Percentiles rank a stretch among this genome's conserved stretches.
Conservation (phyloP, 2,888 invertebrate genomes). For the Ctena decussata region DNA sequence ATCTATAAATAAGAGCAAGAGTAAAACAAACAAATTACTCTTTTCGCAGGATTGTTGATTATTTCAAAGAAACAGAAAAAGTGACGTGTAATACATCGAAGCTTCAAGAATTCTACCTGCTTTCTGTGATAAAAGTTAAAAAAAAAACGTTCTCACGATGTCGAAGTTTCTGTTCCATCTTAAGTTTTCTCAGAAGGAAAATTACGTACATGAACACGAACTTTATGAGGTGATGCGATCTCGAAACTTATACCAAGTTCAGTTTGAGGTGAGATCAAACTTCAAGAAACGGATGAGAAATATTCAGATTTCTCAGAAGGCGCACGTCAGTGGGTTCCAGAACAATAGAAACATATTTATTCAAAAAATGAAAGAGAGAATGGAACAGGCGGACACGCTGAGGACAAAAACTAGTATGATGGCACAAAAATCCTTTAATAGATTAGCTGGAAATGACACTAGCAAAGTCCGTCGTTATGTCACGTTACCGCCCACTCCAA, state of each 20-base stretch:
- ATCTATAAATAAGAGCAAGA: too few species aligned
- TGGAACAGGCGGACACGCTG: conserved; percentile 60
- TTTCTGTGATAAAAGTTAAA: background rate
- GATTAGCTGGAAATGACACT: background rate
- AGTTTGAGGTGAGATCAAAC: conserved; percentile 69
- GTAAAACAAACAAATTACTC: too few species aligned
- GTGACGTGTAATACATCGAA: too few species aligned
- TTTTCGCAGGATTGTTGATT: too few species aligned
- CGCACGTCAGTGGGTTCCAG: conserved; percentile 66
- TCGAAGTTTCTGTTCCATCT: conserved; percentile 61
- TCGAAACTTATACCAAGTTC: conserved; percentile 68
- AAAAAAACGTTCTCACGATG: background rate
- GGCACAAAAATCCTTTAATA: background rate
- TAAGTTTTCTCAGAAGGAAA: conserved; percentile 54
- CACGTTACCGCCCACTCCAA: background rate
- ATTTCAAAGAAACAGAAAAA: too few species aligned
- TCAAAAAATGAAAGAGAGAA: conserved; percentile 66
- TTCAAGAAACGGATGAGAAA: conserved; percentile 66
- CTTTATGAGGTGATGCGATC: conserved; percentile 72
- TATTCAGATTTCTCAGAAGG: conserved; percentile 66
- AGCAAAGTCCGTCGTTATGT: background rate
- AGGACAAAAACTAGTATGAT: background rate
- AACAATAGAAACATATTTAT: conserved; percentile 70
- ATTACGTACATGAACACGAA: conserved; percentile 69
- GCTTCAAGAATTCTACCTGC: too few species aligned